A percentile compares a stretch with the other conserved stretches of the same genome.
Evolutionary conservation across 2,888 invertebrate species (phyloP).

Genomic region (Halictus quadricinctus): DNA sequence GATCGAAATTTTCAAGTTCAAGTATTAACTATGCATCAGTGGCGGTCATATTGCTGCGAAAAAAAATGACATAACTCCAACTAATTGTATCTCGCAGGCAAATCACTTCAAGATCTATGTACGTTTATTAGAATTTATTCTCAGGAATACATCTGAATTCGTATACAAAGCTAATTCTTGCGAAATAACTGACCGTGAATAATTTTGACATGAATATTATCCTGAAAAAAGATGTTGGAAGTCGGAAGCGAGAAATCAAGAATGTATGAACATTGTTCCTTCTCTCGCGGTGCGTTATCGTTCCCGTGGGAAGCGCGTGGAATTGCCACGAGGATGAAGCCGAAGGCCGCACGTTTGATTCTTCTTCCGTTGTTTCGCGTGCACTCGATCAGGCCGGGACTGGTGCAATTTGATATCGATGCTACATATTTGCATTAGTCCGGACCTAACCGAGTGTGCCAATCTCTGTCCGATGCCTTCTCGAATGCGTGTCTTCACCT

Average conservation of each 20-base stretch:
- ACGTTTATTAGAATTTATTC: not conserved
- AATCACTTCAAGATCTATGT: not conserved
- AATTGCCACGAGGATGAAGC: not conserved
- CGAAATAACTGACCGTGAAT: not conserved
- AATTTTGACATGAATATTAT: not conserved
- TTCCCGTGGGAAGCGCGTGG: not conserved
- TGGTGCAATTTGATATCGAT: slow-evolving; percentile 83
- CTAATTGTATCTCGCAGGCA: not conserved
- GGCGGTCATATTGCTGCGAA: not conserved
- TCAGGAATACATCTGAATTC: not conserved
- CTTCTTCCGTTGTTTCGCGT: slow-evolving; percentile 61
- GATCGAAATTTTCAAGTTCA: not conserved
- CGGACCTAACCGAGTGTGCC: slow-evolving; percentile 78
- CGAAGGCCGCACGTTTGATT: slow-evolving; percentile 36
- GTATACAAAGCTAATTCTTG: not conserved
- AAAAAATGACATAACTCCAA: not conserved
- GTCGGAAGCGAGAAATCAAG: not conserved
- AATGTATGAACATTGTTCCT: not conserved
- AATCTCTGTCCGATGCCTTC: slow-evolving; percentile 1
- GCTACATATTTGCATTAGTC: slow-evolving; percentile 82
- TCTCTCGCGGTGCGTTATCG: not conserved
- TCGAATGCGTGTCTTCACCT: not conserved
- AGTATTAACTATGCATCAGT: not conserved
- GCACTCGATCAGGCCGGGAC: slow-evolving; percentile 83
- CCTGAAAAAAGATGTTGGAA: not conserved